Evolutionary conservation across 1,140 invertebrate species (phyloP).

Genomic region (Zelostemma sp.): DNA sequence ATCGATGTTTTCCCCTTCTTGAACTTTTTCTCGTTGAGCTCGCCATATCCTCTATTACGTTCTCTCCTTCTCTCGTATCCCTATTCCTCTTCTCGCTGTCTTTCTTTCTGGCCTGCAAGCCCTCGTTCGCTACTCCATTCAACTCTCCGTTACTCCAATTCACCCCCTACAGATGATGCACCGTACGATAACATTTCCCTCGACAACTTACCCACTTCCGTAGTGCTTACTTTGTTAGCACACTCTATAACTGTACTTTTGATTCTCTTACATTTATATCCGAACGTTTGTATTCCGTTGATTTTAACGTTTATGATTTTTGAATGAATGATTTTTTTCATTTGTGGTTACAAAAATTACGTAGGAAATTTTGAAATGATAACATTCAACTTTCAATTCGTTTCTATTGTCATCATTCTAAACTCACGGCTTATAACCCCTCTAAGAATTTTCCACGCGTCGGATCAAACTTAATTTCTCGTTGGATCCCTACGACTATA

Average conservation of each 20-base stretch:
- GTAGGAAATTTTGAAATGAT: too few relatives aligned
- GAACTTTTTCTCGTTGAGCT: slow-evolving; percentile 45
- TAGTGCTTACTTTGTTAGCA: slow-evolving; percentile 56
- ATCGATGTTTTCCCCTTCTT: slow-evolving; percentile 59
- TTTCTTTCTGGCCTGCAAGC: slow-evolving; percentile 51
- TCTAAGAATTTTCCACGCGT: slow-evolving; percentile 45
- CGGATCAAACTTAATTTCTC: slow-evolving; percentile 35
- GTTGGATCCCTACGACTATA: slow-evolving; percentile 29
- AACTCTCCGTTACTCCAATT: slow-evolving; percentile 60
- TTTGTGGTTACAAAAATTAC: too few relatives aligned
- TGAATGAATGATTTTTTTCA: too few relatives aligned
- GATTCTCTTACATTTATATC: slow-evolving; percentile 19
- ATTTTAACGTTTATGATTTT: too few relatives aligned
- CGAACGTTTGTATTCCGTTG: not conserved
- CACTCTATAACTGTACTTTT: slow-evolving; percentile 29
- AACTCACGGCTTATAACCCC: slow-evolving; percentile 22
- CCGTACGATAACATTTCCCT: slow-evolving; percentile 66
- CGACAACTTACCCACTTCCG: slow-evolving; percentile 65
- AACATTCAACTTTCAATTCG: too few relatives aligned
- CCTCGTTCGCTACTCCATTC: slow-evolving; percentile 63
- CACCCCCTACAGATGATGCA: slow-evolving; percentile 52
- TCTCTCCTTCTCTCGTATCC: slow-evolving; percentile 32
- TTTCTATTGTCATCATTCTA: not conserved
- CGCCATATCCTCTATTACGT: slow-evolving; percentile 36
- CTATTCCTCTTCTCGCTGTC: slow-evolving; percentile 34